Base-by-base conservation (phyloP, 2,888 invertebrate genomes). In the Chrysolina oricalcia region DNA sequence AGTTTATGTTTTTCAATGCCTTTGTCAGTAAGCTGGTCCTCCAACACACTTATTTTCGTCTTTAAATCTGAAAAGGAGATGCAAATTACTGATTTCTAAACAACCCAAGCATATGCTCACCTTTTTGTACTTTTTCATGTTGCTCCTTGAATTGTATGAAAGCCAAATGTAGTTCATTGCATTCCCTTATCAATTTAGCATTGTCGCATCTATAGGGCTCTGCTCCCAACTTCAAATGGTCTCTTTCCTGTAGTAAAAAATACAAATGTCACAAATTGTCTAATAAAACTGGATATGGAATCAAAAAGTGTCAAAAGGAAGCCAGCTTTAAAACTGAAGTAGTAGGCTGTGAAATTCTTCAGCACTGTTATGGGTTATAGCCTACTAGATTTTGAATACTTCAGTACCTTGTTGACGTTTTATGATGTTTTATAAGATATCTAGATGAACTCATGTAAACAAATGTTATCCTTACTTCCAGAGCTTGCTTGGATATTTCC, bases 171-270 rank as follows among this genome's bases (percentile, higher is more conserved):
- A 96, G 88, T 82, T 92, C 90, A 89, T 95, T 95, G 85, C 93
- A 94, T 89, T 95, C 94, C 86, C 92, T 91, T 73, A 95, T 91
- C 65, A 96, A 89, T 87, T 92, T 93, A 40, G 93, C 92, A 89
- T 96, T 96, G 85, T 95, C 95, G 87, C 93, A 94, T 89, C 94
- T 94, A 84, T 94, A 95, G 0, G 95, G 95, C 87, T 95, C 95
- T 50, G 93, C 92, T 81, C 93, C 93, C 72, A 93, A 88, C 88
- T 94, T 92, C 83, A 95, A 90, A 77, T 92, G 91, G 83, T 92
- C 92, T 80, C 93, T 92, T 87, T 95, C 94, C 92, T 94, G 86
- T n/a, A 91, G 86, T 79, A 78, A 69, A 48, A 4, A 69, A 66
- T 59, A 48, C 41, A 69, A 48, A 13, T 50, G 50, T 71, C 64